Conservation (phyloP, 1,140 invertebrate genomes). For the Temnothorax nylanderi region DNA sequence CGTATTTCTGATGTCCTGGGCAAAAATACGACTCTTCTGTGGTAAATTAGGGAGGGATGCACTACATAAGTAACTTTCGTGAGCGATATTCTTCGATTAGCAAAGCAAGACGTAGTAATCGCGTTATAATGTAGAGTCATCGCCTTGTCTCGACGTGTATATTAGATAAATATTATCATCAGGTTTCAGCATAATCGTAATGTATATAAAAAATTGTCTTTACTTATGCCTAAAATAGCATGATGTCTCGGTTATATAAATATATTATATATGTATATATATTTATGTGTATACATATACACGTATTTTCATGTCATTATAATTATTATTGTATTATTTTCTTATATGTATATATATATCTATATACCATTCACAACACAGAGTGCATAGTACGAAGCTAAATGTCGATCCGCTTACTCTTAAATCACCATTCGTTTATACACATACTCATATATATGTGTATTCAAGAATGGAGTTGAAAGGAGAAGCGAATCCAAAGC, state of each 20-base stretch:
- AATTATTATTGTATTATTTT: constrained; percentile 76
- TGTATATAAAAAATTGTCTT: constrained; percentile 85
- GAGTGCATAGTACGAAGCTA: constrained; percentile 86
- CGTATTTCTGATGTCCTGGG: background rate
- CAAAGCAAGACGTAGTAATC: constrained; percentile 46
- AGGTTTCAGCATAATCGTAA: constrained; percentile 80
- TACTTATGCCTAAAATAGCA: constrained; percentile 85
- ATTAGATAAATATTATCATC: constrained; percentile 81
- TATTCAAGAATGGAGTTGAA: constrained; percentile 59
- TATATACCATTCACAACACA: constrained; percentile 85
- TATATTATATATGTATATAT: constrained; percentile 83
- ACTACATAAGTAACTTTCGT: constrained; percentile 64
- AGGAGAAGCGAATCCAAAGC: constrained; percentile 76
- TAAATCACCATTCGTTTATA: constrained; percentile 62
- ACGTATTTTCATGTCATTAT: constrained; percentile 77
- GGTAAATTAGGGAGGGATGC: constrained; percentile 62
- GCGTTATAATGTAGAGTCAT: constrained; percentile 21
- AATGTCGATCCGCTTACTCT: constrained; percentile 75
- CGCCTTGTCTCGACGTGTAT: constrained; percentile 67
- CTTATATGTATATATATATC: constrained; percentile 67
- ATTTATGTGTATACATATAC: constrained; percentile 77
- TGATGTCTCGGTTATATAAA: constrained; percentile 84
- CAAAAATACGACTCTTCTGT: constrained; percentile 61
- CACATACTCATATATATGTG: constrained; percentile 51
- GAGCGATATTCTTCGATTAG: constrained; percentile 61